Percentiles rank a stretch among this genome's conserved stretches.
Conservation (phyloP, 2,797 vertebrate species). For the Gila robusta region DNA sequence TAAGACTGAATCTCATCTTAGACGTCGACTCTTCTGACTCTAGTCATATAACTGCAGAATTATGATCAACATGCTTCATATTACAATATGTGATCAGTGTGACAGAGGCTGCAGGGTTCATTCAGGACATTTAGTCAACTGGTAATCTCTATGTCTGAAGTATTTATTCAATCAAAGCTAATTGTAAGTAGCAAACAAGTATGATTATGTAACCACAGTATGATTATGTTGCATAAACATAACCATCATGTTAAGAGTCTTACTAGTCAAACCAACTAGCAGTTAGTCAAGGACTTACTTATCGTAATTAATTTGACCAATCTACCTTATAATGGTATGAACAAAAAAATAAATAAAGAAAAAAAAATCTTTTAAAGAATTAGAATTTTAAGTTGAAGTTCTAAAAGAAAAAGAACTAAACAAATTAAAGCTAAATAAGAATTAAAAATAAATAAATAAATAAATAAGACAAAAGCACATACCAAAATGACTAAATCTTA, state of each 20-base stretch:
- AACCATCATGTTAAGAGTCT: not conserved
- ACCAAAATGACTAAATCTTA: too few species aligned
- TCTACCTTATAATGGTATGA: not conserved
- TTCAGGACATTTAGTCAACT: not conserved
- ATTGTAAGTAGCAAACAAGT: not conserved
- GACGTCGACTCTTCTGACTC: conserved; percentile 49
- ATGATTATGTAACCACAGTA: not conserved
- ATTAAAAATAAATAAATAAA: too few species aligned
- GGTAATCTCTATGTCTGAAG: not conserved
- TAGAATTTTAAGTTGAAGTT: too few species aligned
- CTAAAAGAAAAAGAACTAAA: too few species aligned
- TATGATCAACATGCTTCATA: conserved; percentile 39
- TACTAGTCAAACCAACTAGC: not conserved
- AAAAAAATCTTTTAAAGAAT: too few species aligned
- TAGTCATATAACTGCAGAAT: conserved; percentile 48
- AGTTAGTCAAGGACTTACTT: not conserved
- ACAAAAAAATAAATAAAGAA: not conserved
- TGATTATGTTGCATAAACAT: not conserved
- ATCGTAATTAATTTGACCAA: not conserved
- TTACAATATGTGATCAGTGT: not conserved
- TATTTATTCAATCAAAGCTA: not conserved
- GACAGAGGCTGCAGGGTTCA: not conserved
- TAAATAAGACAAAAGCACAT: too few species aligned
- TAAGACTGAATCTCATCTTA: conserved; percentile 61
- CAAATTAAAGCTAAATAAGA: too few species aligned